Conservation (phyloP, 2,797 vertebrate genomes). For the Ctenopoma multispine region DNA sequence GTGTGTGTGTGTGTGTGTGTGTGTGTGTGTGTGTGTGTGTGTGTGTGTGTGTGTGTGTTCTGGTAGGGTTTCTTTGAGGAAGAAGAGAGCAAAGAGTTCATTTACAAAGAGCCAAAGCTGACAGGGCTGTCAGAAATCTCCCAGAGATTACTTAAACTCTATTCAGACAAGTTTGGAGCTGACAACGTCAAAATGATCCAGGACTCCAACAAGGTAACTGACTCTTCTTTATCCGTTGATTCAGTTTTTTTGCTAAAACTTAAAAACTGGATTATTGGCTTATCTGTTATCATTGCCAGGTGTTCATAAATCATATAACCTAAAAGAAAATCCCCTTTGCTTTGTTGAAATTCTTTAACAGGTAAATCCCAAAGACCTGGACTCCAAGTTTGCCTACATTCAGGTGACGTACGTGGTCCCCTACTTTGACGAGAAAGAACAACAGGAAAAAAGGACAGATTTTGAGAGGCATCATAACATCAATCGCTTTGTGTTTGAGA, state of each 20-base stretch:
- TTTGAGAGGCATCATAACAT: constrained; percentile 98
- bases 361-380: constrained; percentile 98
- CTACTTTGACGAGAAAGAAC: constrained; percentile 96
- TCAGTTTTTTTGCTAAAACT: not conserved
- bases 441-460: constrained; percentile 93
- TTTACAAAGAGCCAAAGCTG: constrained; percentile 98
- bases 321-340: not conserved
- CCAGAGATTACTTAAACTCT: constrained; percentile 96
- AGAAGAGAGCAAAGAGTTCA: constrained; percentile 98
- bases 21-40: constrained; percentile 42
- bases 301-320: not conserved
- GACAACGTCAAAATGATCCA: constrained; percentile 99
- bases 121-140: constrained; percentile 98
- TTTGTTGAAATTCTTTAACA: not conserved
- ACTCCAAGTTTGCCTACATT: constrained; percentile 95
- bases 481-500: constrained; percentile 96
- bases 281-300: not conserved
- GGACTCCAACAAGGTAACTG: constrained; percentile 96
- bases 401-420: constrained; percentile 97
- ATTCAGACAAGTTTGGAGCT: constrained; percentile 97
- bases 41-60: constrained; percentile 54
- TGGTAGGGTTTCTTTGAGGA: constrained; percentile 97
- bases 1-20: constrained; percentile 22
- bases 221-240: not conserved
- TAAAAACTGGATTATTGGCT: not conserved